phyloP scores from a whole-genome alignment of 2,113 vertebrate genomes.

The Thunnus thynnus region DNA sequence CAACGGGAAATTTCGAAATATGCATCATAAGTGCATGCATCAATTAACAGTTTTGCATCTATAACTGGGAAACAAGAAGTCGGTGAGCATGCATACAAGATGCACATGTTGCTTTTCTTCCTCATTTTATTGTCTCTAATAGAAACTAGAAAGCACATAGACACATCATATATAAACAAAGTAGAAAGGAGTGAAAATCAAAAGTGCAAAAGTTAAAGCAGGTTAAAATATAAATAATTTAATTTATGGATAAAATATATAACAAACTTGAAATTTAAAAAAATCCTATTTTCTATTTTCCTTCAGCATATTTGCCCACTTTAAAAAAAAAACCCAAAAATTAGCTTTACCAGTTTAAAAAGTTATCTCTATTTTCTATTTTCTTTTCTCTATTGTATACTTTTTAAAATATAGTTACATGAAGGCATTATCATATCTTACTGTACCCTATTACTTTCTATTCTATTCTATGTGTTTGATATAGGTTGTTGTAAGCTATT shows the following conservation, averaged over 20 bases:
- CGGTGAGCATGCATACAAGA: background rate
- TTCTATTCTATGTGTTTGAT: background rate
- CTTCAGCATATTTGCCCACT: background rate
- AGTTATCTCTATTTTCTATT: background rate
- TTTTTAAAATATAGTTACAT: background rate
- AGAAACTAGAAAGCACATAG: too few relatives aligned
- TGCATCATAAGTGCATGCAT: background rate
- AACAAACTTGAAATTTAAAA: too few relatives aligned
- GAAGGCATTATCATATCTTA: background rate
- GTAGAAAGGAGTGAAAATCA: background rate
- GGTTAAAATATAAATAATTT: background rate
- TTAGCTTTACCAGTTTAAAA: background rate
- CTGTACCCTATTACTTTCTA: background rate
- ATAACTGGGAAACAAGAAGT: background rate
- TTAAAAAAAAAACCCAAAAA: too few relatives aligned
- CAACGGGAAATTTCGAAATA: background rate
- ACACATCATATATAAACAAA: background rate
- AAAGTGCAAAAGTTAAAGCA: background rate
- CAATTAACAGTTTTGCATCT: background rate
- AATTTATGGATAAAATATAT: background rate
- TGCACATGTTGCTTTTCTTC: too few relatives aligned
- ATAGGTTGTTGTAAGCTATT: background rate
- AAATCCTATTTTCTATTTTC: background rate
- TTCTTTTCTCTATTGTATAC: background rate
- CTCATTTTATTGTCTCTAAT: too few relatives aligned